These are phyloP conservation scores for Malacoctenus gilli DNA, from an alignment of 2,797 vertebrate genomes.

Conservation along the genomic window DNA sequence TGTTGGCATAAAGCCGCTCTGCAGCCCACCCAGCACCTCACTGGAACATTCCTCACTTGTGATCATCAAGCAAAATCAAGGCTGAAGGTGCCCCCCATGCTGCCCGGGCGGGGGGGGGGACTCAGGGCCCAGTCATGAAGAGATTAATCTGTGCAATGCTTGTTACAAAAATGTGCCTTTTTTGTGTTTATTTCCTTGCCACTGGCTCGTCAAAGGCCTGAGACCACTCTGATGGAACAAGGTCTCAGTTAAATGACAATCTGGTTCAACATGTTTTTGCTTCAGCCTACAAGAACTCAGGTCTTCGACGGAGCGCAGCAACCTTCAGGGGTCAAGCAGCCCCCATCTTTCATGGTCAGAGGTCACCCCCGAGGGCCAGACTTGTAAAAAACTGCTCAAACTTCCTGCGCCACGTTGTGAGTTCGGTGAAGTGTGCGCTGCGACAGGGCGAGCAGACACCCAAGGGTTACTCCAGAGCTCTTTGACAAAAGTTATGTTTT, in stretches of 20 bases:
- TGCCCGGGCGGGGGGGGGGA: conserved; percentile 3
- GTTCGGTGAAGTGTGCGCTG: too few species aligned
- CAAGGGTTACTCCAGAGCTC: conserved; percentile 54
- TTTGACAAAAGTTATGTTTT: conserved; percentile 74
- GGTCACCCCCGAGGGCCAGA: not conserved
- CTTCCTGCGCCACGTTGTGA: too few species aligned
- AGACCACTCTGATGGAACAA: conserved; percentile 3
- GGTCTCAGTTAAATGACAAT: conserved; percentile 11
- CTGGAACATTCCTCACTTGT: conserved; percentile 55
- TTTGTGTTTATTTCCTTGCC: not conserved
- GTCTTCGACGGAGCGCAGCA: conserved; percentile 1
- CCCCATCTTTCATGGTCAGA: conserved; percentile 15
- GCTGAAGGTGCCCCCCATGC: conserved; percentile 3
- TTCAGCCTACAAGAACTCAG: conserved; percentile 8
- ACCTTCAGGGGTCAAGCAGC: not conserved
- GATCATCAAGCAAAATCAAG: conserved; percentile 57
- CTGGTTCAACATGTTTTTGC: conserved; percentile 28
- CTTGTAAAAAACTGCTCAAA: too few species aligned
- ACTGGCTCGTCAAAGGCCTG: not conserved
- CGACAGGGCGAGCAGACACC: conserved; percentile 3
- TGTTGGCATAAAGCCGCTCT: conserved; percentile 17
- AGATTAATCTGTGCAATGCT: not conserved
- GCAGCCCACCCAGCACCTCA: conserved; percentile 49
- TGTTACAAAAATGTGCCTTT: not conserved
- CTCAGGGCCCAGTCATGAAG: conserved; percentile 10